Conservation (phyloP, 92 coral and sea anemone species). For the Parazoanthus darwini region DNA sequence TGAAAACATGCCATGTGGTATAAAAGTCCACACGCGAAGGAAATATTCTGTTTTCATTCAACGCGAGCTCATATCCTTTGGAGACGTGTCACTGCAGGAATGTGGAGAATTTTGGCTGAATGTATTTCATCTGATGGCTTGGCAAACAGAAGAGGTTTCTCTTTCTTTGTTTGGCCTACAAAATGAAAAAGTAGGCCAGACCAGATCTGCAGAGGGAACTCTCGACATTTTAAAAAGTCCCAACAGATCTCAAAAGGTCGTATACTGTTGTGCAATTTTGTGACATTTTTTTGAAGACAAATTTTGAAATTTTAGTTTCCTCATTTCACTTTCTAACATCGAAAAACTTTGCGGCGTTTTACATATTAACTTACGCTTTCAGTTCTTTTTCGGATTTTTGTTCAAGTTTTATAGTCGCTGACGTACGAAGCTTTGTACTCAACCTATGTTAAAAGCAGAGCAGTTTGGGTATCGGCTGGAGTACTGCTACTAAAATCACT, state of each 20-base stretch:
- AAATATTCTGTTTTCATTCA: neutral
- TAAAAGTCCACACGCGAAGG: neutral
- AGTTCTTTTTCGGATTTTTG: neutral
- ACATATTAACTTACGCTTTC: neutral
- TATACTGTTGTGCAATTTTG: no score
- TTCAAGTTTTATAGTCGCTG: neutral
- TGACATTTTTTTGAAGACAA: no score
- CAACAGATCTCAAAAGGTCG: neutral
- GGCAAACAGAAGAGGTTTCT: slow-evolving; percentile 4
- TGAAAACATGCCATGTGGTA: neutral
- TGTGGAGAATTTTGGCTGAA: slow-evolving; percentile 28
- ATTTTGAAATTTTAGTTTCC: no score
- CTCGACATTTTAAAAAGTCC: neutral
- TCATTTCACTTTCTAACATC: neutral
- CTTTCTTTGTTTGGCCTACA: neutral
- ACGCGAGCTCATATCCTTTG: neutral
- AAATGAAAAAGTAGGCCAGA: neutral
- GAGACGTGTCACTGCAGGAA: slow-evolving; percentile 34
- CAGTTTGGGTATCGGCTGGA: neutral
- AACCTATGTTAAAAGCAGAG: neutral
- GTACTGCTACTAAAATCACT: neutral
- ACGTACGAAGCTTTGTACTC: no score
- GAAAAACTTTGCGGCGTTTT: neutral
- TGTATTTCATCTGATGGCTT: slow-evolving; percentile 14
- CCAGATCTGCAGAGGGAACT: no score